These are phyloP conservation scores for Channa maculata DNA, from an alignment of 2,113 vertebrate species.

Conservation along the genomic window DNA sequence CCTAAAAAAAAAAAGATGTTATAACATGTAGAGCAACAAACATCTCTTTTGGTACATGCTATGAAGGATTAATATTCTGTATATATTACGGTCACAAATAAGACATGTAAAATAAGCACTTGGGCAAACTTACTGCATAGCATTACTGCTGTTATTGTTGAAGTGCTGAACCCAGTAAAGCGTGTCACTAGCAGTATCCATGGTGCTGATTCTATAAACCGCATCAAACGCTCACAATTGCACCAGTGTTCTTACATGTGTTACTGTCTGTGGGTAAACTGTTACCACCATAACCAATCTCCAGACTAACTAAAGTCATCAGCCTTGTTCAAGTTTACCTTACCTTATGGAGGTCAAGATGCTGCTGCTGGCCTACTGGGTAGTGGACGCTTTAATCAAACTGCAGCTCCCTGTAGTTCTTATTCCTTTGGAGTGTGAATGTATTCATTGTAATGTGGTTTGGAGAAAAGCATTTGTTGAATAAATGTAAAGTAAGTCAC, in stretches of 20 bases:
- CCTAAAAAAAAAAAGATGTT: constrained; percentile 21
- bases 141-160: no score
- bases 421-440: neutral
- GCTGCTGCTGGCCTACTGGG: neutral
- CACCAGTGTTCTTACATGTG: neutral
- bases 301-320: neutral
- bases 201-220: neutral
- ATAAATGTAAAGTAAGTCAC: neutral
- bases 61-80: neutral
- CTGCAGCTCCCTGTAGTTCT: neutral
- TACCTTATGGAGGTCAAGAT: neutral
- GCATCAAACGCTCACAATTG: neutral
- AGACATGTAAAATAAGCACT: neutral
- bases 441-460: neutral
- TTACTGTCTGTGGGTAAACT: neutral
- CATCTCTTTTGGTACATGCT: no score
- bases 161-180: neutral
- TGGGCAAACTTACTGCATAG: no score
- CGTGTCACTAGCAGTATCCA: neutral
- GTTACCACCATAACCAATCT: neutral
- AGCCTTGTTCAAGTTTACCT: neutral
- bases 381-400: neutral
- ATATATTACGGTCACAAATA: neutral
- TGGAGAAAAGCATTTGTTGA: neutral
- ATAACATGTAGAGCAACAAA: neutral